Evolutionary conservation across 2,888 invertebrate species (phyloP), one percentile per base, ranked within the genome.

Genomic region (Leptarthrus brevirostris): DNA sequence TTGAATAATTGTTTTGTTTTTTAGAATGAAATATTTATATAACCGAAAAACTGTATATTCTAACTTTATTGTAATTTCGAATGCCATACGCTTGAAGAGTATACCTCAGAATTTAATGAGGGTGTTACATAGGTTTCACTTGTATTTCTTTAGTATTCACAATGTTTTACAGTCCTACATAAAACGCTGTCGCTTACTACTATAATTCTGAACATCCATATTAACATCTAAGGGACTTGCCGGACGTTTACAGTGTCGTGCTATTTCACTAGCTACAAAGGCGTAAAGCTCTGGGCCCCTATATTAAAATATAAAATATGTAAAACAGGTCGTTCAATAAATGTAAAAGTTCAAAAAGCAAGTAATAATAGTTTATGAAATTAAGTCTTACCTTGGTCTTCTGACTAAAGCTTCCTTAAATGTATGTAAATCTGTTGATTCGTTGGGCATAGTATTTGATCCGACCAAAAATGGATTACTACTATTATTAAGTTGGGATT

Each of bases 141-240:
- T 18, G 2, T 24, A 14, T 26, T 36, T 61, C 40, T 40, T n/a
- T 44, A 44, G 24, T 64, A 47, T 64, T 64, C 44, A 64, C 47
- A 64, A 10, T 24, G 44, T 64, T 47, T 58, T 36, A 16, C 52
- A 52, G 20, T 72, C 47, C 88, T 89, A 91, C 89, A 90, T 90
- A 82, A 90, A 90, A 81, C 91, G 89, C 81, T 90, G 89, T 81
- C 91, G 88, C 85, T 93, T 93, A 82, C 80, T 83, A 74, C 89
- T 88, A 83, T 91, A 90, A 80, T 91, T 91, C 76, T 92, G 92
- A 79, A 92, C 92, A 82, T 91, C 92, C 92, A 92, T 92, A 81
- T 89, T 90, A 78, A 91, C 92, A 83, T 92, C 91, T 76, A 88
- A 87, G 76, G 90, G 89, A 79, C 90, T 89, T 74, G 90, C 89